Evolutionary conservation across 2,113 vertebrate species (phyloP).

Genomic region (Passer domesticus): DNA sequence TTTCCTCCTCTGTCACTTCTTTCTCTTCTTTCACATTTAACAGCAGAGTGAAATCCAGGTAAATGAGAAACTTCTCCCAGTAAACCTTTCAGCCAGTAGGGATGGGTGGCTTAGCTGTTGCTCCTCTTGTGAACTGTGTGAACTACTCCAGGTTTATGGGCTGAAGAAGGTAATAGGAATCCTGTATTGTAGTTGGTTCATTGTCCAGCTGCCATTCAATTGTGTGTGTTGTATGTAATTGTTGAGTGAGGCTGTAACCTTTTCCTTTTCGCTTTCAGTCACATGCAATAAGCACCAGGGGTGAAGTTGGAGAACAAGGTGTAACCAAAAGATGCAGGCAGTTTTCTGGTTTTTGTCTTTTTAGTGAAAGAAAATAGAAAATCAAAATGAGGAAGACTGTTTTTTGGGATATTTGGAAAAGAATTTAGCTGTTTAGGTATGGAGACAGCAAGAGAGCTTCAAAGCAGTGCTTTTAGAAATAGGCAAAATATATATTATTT

Average conservation of each 20-base stretch:
- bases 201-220: neutral
- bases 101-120: neutral
- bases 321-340: neutral
- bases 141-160: neutral
- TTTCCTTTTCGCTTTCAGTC: neutral
- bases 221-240: neutral
- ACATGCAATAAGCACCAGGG: neutral
- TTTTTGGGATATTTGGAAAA: neutral
- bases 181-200: neutral
- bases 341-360: neutral
- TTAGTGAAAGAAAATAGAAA: neutral
- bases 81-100: neutral
- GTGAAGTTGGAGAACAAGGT: neutral
- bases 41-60: neutral
- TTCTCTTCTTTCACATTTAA: neutral
- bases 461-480: neutral
- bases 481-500: neutral
- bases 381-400: neutral
- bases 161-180: neutral
- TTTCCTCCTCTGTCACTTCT: neutral
- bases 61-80: conserved; percentile 13
- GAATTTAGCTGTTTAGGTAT: neutral
- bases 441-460: neutral
- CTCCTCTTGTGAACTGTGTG: neutral
- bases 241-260: neutral